Base-by-base conservation (phyloP, 2,888 invertebrate species). In the Tethea ocularis region DNA sequence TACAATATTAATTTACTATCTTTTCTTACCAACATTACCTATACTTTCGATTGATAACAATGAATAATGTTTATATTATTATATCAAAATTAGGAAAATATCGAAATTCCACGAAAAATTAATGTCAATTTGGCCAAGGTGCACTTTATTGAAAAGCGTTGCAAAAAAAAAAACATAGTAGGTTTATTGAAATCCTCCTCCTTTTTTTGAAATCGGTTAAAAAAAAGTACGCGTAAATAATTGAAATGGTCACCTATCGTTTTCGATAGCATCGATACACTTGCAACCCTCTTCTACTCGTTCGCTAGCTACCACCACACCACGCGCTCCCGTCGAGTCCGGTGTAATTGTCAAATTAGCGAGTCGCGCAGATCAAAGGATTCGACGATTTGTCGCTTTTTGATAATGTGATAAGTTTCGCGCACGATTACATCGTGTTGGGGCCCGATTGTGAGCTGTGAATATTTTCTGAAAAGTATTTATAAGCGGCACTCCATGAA, bases 351-450 rank as follows among this genome's bases (percentile, higher is more conserved):
- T 87, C 86, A 78, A 90, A 91, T 91, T 90, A 91, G 87, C 87
- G 84, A 80, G 75, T 69, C 79, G 75, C 69, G 63, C 71, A 85
- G 88, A 91, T 91, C 91, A 92, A 91, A 91, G 91, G 91, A 89
- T 88, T 84, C 86, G 82, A 71, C 84, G 87, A 88, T 88, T 91
- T 88, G 88, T 80, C 84, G 88, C 91, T 86, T 91, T 91, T 89
- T 87, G 84, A 91, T 92, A 90, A 91, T 88, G 90, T 86, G 91
- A 91, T 92, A 92, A 91, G 84, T 91, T 89, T 87, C 85, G 87
- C 84, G 87, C 83, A 75, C 87, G 84, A 89, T 91, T 89, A 88
- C 84, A 61, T 75, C 71, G 58, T 67, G 75, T 78, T 62, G 59
- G 56, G 78, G 84, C 56, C 63, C 15, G 51, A 67, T 53, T 80